These are phyloP conservation scores for Paramuricea clavata DNA, from an alignment of 92 coral and sea anemone species.

Conservation along the genomic window DNA sequence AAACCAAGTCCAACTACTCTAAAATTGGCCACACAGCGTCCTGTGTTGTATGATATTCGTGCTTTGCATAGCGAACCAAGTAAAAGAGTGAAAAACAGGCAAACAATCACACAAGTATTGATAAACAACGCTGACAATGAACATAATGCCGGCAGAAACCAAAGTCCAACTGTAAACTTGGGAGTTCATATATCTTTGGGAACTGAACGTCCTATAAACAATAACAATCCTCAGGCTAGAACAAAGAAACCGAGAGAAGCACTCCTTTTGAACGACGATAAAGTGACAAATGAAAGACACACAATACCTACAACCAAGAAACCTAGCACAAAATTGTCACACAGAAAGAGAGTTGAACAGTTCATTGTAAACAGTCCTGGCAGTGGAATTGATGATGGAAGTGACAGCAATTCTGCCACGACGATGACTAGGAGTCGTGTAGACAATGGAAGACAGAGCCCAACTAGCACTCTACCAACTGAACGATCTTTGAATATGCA, in stretches of 20 bases:
- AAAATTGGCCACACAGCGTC: neutral
- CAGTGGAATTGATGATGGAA: neutral
- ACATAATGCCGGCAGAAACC: neutral
- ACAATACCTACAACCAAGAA: neutral
- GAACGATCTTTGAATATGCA: neutral
- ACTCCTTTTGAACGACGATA: neutral
- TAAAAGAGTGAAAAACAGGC: neutral
- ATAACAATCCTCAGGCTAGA: neutral
- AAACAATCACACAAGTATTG: neutral
- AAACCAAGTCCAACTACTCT: neutral
- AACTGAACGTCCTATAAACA: neutral
- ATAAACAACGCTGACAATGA: neutral
- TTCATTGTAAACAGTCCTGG: neutral
- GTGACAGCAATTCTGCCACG: neutral
- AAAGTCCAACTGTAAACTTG: neutral
- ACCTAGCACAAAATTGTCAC: neutral
- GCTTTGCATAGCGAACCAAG: neutral
- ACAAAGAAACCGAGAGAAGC: neutral
- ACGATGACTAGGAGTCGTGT: neutral
- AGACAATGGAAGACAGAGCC: neutral
- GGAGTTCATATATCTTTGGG: neutral
- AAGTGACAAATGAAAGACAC: neutral
- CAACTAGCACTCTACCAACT: neutral
- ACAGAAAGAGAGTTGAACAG: neutral
- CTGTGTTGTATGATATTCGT: neutral